Percentiles rank a stretch among this genome's conserved stretches.
These are phyloP conservation scores for Lomographa bimaculata DNA, from an alignment of 2,888 invertebrate genomes.

Conservation along the genomic window DNA sequence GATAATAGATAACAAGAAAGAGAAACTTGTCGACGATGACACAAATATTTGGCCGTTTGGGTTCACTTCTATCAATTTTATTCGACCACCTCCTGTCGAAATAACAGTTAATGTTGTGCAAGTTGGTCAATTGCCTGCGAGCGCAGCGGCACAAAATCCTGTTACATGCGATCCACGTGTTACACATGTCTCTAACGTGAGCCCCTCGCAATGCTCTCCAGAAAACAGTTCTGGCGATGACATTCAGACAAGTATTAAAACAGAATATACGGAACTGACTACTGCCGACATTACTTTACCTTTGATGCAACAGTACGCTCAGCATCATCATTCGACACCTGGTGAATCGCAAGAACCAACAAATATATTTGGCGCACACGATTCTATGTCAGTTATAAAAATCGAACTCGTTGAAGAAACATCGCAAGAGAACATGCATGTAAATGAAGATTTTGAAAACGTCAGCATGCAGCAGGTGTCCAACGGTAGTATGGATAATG, in stretches of 20 bases:
- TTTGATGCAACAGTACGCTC: slow-evolving; percentile 59
- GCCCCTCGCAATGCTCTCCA: slow-evolving; percentile 70
- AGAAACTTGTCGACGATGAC: slow-evolving; percentile 20
- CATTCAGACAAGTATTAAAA: slow-evolving; percentile 61
- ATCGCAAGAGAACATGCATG: slow-evolving; percentile 50
- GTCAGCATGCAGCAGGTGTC: slow-evolving; percentile 22
- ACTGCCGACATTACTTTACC: slow-evolving; percentile 70
- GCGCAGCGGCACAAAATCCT: slow-evolving; percentile 73
- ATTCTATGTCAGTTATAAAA: slow-evolving; percentile 54
- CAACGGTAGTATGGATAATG: slow-evolving; percentile 28
- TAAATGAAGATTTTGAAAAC: slow-evolving; percentile 41
- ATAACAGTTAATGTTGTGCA: slow-evolving; percentile 84
- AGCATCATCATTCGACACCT: slow-evolving; percentile 48
- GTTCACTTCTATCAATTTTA: slow-evolving; percentile 75
- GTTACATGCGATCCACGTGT: slow-evolving; percentile 75
- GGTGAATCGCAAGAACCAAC: slow-evolving; percentile 44
- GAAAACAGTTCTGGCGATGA: slow-evolving; percentile 66
- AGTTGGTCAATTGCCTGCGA: slow-evolving; percentile 76
- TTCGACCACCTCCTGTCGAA: slow-evolving; percentile 74
- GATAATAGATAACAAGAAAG: slow-evolving; percentile 42
- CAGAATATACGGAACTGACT: slow-evolving; percentile 75
- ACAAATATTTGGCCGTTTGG: slow-evolving; percentile 36
- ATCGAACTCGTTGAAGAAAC: slow-evolving; percentile 59
- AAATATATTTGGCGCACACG: slow-evolving; percentile 41
- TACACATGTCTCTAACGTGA: slow-evolving; percentile 72